Base-by-base conservation (phyloP, 2,797 vertebrate genomes). In the Pterois miles region DNA sequence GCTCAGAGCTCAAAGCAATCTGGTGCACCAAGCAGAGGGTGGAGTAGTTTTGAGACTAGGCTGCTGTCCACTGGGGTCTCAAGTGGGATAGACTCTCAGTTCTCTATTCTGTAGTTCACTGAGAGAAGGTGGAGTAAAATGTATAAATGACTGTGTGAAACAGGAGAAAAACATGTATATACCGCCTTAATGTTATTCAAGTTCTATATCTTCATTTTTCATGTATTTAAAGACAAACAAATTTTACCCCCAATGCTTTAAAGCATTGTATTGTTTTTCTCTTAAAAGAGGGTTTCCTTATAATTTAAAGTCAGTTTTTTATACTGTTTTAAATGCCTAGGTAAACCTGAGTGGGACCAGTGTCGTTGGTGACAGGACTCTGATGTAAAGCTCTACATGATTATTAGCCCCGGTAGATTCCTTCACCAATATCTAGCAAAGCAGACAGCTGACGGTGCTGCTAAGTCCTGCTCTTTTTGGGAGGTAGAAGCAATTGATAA, bases 101-200 rank as follows among this genome's bases (percentile, higher is more conserved):
- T 73, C 68, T 86, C 84, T 77, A 80, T 74, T 89, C 73, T 74
- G 70, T 91, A 84, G 86, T 86, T 89, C 86, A 79, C 85, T 77
- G 85, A 85, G 84, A 90, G 82, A 82, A 57, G 71, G 81, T 81
- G 84, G 73, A 87, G 82, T 71, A 81, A 83, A 71, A 82, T 91
- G 85, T 93, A 88, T 74, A 92, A 91, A 91, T 83, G 83, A 88
- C 88, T 88, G 78, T 87, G 87, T 89, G 81, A 86, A 85, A 91
- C 95, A 94, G 74, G 92, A 93, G 80, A 80, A 82, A 92, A 89
- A 48, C 46, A n/a, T 94, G 95, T 97, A 96, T 93, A 95, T 94
- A 96, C 92, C 95, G 96, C 97, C 97, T 98, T 98, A 97, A 97
- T 94, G 94, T 91, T 95, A 93, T 95, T 95, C 91, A 88, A 92